phyloP scores from a whole-genome alignment of 2,113 vertebrate species.

The Passer domesticus region DNA sequence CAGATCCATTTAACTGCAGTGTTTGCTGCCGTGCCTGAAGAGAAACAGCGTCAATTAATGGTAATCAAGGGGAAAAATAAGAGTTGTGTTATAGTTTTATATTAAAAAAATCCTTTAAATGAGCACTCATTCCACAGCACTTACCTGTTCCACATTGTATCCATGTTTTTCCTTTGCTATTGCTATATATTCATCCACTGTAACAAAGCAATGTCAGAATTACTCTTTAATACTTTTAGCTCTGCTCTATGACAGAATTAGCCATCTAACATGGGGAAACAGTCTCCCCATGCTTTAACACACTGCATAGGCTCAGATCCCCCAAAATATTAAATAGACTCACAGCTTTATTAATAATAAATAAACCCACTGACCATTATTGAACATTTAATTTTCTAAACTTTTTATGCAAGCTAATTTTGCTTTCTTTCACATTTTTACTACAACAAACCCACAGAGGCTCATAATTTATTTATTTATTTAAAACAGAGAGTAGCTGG shows the following conservation, averaged over 20 bases:
- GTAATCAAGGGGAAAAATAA: constrained; percentile 2
- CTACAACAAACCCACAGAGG: background rate
- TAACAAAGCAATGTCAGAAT: constrained; percentile 66
- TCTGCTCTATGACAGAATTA: background rate
- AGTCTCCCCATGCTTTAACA: background rate
- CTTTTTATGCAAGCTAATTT: background rate
- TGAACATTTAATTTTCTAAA: background rate
- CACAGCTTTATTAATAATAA: background rate
- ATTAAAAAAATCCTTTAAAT: background rate
- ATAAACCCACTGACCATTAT: background rate
- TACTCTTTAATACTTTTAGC: constrained; percentile 28
- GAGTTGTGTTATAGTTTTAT: constrained; percentile 4
- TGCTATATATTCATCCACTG: constrained; percentile 98
- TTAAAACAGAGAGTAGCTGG: background rate
- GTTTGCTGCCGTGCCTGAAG: constrained; percentile 66
- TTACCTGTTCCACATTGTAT: constrained; percentile 97
- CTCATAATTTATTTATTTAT: background rate
- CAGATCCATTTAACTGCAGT: constrained; percentile 64
- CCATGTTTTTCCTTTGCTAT: constrained; percentile 98
- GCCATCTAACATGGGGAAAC: background rate
- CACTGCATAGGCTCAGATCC: background rate
- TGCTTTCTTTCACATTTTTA: background rate
- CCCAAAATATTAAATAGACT: background rate
- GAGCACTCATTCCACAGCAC: constrained; percentile 13
- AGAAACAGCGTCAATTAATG: constrained; percentile 67